Evolutionary conservation across 2,888 invertebrate genomes (phyloP).

Genomic region (Argyresthia albistria): DNA sequence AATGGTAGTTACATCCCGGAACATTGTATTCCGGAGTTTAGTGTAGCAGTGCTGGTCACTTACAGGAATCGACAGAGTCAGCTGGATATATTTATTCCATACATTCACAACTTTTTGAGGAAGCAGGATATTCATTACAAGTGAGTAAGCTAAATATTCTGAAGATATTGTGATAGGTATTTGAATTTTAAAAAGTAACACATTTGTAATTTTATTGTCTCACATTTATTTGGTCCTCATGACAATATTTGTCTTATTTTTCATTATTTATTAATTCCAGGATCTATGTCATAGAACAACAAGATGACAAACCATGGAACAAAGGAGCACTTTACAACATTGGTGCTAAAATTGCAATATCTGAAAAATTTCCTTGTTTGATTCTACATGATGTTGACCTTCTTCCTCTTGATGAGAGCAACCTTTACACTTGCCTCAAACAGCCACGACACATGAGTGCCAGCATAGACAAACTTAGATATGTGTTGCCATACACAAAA

Average conservation of each 20-base stretch:
- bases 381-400: constrained; percentile 94
- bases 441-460: constrained; percentile 92
- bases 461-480: constrained; percentile 82
- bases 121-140: constrained; percentile 86
- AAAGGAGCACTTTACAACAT: constrained; percentile 90
- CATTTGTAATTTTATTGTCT: no score
- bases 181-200: neutral
- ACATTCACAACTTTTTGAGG: constrained; percentile 89
- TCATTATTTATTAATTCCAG: constrained; percentile 33
- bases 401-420: constrained; percentile 83
- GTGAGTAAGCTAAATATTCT: constrained; percentile 42
- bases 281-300: constrained; percentile 89
- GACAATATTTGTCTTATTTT: no score
- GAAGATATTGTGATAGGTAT: constrained; percentile 70
- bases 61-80: constrained; percentile 83
- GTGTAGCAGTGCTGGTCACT: constrained; percentile 87
- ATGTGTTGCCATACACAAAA: constrained; percentile 26
- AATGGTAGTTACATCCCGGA: constrained; percentile 38
- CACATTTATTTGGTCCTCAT: no score
- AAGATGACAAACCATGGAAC: constrained; percentile 84
- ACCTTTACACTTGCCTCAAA: constrained; percentile 85
- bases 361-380: constrained; percentile 83
- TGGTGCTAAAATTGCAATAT: constrained; percentile 83
- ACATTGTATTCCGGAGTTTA: constrained; percentile 56
- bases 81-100: constrained; percentile 82